phyloP scores from a whole-genome alignment of 92 coral and sea anemone genomes.

The Metridium senile region DNA sequence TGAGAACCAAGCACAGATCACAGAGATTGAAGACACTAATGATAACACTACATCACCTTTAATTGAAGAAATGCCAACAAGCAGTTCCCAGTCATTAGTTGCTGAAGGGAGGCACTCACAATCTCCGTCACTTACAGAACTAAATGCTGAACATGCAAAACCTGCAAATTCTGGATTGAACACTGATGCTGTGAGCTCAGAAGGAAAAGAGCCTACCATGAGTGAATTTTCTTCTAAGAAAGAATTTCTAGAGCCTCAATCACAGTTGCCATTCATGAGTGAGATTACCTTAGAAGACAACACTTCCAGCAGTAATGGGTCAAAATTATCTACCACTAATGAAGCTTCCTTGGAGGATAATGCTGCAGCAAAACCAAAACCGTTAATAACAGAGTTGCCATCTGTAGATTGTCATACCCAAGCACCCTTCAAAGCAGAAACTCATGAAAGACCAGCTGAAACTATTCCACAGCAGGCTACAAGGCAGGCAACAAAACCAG shows the following conservation, averaged over 20 bases:
- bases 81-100: background rate
- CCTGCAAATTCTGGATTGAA: background rate
- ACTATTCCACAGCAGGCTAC: background rate
- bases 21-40: background rate
- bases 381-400: constrained; percentile 10
- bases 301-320: background rate
- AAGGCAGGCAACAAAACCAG: background rate
- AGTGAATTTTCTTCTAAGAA: background rate
- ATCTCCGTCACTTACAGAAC: background rate
- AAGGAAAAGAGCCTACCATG: background rate
- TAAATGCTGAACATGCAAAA: background rate
- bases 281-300: background rate
- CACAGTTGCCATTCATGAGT: constrained; percentile 1
- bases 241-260: background rate
- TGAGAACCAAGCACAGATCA: constrained; percentile 7
- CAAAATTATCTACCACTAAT: background rate
- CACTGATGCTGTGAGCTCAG: background rate
- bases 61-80: constrained; percentile 7
- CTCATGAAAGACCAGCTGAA: background rate
- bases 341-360: background rate
- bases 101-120: background rate
- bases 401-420: background rate
- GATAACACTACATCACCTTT: constrained; percentile 12
- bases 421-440: background rate
- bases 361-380: background rate